Percentiles rank a stretch among this genome's conserved stretches.
Conservation (phyloP, 1,140 invertebrate species). For the Dryas iulia region DNA sequence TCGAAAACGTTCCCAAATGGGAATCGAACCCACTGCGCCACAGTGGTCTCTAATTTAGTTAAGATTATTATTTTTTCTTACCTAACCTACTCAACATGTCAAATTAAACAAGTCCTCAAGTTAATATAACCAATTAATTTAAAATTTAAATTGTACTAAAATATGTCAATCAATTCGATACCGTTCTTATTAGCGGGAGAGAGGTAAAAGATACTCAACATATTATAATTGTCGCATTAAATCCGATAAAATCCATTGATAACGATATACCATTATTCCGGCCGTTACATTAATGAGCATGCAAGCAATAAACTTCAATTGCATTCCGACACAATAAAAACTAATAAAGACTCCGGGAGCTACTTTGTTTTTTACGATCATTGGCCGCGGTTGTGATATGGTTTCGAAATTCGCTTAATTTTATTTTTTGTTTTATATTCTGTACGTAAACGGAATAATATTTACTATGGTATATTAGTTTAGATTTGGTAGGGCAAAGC, state of each 20-base stretch:
- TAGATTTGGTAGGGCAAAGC: too few relatives aligned
- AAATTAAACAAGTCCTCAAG: too few relatives aligned
- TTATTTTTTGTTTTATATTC: background rate
- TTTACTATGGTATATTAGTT: too few relatives aligned
- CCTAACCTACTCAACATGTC: too few relatives aligned
- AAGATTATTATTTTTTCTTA: too few relatives aligned
- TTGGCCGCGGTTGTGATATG: constrained; percentile 19
- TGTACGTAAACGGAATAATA: background rate
- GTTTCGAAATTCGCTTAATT: background rate
- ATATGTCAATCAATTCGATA: background rate
- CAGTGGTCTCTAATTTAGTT: too few relatives aligned
- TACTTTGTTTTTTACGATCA: constrained; percentile 33
- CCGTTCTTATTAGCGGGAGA: background rate
- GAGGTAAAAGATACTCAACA: background rate
- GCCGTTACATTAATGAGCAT: constrained; percentile 40
- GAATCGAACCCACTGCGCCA: too few relatives aligned
- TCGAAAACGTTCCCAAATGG: too few relatives aligned
- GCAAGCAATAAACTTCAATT: constrained; percentile 46
- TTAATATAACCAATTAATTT: too few relatives aligned
- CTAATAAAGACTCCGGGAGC: constrained; percentile 35
- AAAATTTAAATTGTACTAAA: background rate
- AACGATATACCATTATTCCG: constrained; percentile 41
- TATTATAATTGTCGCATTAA: constrained; percentile 28
- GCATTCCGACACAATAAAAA: constrained; percentile 38
- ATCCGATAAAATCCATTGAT: constrained; percentile 39